A percentile compares a stretch with the other conserved stretches of the same genome.
Evolutionary conservation across 2,113 vertebrate species (phyloP).

Genomic region (Protomyctophum bolini): DNA sequence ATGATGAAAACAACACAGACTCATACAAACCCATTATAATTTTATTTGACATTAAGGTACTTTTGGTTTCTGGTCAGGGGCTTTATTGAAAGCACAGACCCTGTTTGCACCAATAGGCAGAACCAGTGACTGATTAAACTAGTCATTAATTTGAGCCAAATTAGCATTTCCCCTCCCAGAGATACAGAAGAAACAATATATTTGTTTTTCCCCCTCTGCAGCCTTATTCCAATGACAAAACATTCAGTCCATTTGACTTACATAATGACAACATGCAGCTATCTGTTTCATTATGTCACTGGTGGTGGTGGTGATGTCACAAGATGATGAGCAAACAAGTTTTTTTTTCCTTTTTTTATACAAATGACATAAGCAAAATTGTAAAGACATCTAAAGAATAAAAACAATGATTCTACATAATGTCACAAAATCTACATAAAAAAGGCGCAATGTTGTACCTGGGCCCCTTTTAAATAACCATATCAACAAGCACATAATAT

Average conservation of each 20-base stretch:
- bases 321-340: conserved; percentile 45
- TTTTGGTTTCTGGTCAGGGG: conserved; percentile 75
- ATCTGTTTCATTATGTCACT: conserved; percentile 12
- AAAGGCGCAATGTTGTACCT: conserved; percentile 69
- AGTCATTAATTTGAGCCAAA: conserved; percentile 46
- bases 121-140: conserved; percentile 44
- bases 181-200: conserved; percentile 49
- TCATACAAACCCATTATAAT: conserved; percentile 80
- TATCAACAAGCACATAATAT: conserved; percentile 63
- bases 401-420: conserved; percentile 77
- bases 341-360: conserved; percentile 51
- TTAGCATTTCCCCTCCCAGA: conserved; percentile 45
- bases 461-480: conserved; percentile 72
- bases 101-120: conserved; percentile 70
- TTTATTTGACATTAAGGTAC: conserved; percentile 83
- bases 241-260: conserved; percentile 31
- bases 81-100: conserved; percentile 71
- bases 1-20: conserved; percentile 34
- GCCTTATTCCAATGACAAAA: conserved; percentile 74
- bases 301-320: conserved; percentile 38
- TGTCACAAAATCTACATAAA: conserved; percentile 82
- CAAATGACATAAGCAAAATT: conserved; percentile 54
- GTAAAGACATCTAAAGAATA: conserved; percentile 71
- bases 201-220: conserved; percentile 63
- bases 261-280: conserved; percentile 51